Evolutionary conservation across 2,888 invertebrate species (phyloP).

Genomic region (Danaus chrysippus): DNA sequence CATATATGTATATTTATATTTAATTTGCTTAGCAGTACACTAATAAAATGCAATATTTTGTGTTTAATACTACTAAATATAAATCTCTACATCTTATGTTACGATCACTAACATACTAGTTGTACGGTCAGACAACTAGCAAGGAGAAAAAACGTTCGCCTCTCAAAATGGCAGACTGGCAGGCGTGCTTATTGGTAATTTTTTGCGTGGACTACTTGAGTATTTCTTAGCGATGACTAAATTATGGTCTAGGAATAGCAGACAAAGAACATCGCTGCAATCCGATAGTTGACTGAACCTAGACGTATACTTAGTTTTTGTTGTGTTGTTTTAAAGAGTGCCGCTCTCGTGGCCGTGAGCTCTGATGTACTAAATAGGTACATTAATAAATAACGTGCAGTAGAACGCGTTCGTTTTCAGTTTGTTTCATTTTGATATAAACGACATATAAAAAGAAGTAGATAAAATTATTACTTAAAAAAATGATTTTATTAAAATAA

Average conservation of each 20-base stretch:
- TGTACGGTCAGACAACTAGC: slow-evolving; percentile 24
- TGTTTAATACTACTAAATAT: no score
- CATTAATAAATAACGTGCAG: not conserved
- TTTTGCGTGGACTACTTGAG: slow-evolving; percentile 39
- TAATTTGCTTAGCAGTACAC: no score
- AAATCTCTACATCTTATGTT: no score
- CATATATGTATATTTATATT: no score
- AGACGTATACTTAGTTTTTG: slow-evolving; percentile 16
- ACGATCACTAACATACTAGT: slow-evolving; percentile 27
- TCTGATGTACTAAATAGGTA: slow-evolving; percentile 2
- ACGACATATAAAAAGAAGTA: no score
- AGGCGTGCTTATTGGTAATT: slow-evolving; percentile 29
- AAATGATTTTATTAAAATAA: no score
- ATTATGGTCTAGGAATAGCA: slow-evolving; percentile 36
- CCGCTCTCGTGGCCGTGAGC: slow-evolving; percentile 14
- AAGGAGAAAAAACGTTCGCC: slow-evolving; percentile 34
- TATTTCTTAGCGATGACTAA: slow-evolving; percentile 43
- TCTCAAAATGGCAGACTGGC: slow-evolving; percentile 19
- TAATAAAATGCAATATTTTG: no score
- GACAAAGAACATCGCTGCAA: slow-evolving; percentile 46
- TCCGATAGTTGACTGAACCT: slow-evolving; percentile 48
- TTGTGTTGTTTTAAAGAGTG: slow-evolving; percentile 13
- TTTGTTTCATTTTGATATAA: not conserved
- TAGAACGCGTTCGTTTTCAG: not conserved
- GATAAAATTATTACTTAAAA: no score